Conservation (phyloP, 2,888 invertebrate genomes). For the Acleris holmiana region DNA sequence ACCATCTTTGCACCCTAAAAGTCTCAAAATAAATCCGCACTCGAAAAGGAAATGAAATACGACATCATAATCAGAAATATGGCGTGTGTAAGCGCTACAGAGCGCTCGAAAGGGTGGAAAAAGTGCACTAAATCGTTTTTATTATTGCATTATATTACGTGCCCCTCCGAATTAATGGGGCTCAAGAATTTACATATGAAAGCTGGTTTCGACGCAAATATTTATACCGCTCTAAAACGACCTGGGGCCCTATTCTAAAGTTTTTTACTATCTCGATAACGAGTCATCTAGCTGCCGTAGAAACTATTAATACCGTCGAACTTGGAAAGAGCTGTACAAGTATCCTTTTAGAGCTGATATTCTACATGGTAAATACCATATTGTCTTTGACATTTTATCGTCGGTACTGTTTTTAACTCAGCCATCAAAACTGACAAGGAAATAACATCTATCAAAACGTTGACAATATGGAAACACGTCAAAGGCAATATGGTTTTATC, state of each 20-base stretch:
- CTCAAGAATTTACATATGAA: constrained; percentile 72
- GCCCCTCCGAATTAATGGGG: constrained; percentile 59
- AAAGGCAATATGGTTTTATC: no score
- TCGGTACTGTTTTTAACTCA: no score
- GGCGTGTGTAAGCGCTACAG: constrained; percentile 45
- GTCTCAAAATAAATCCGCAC: constrained; percentile 41
- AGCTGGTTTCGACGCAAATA: constrained; percentile 40
- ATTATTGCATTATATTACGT: constrained; percentile 75
- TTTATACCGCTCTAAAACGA: constrained; percentile 33
- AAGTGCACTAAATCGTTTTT: constrained; percentile 78
- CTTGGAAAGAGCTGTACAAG: no score
- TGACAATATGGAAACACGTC: no score
- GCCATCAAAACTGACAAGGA: no score
- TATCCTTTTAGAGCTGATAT: no score
- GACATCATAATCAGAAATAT: constrained; percentile 56
- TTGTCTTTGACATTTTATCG: no score
- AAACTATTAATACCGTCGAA: no score
- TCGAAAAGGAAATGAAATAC: constrained; percentile 48
- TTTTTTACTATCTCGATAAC: no score
- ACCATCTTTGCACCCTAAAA: constrained; percentile 13
- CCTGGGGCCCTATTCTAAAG: constrained; percentile 8
- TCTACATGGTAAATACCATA: no score
- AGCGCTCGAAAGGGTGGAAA: constrained; percentile 59
- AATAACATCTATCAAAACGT: no score
- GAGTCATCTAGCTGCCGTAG: no score